Conservation (phyloP, 2,888 invertebrate species). For the Cryptocephalus primarius region DNA sequence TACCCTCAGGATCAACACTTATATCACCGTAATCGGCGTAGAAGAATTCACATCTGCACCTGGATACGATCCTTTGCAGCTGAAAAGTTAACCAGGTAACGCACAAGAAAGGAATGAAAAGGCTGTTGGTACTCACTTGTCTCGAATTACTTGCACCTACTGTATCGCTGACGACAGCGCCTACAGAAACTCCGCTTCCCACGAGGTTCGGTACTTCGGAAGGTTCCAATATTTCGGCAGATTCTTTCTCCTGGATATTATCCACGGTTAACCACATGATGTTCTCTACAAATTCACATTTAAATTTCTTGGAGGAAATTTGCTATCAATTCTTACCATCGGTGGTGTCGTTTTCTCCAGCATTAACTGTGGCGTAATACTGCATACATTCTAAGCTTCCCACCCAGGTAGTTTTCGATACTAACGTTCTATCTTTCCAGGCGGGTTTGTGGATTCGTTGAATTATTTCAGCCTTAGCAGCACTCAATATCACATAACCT, state of each 20-base stretch:
- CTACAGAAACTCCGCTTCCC: slow-evolving; percentile 91
- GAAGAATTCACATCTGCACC: slow-evolving; percentile 97
- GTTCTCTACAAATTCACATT: slow-evolving; percentile 50
- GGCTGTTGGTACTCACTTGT: slow-evolving; percentile 21
- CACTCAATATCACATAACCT: slow-evolving; percentile 94
- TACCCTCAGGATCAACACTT: slow-evolving; percentile 57
- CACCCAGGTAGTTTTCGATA: slow-evolving; percentile 93
- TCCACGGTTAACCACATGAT: slow-evolving; percentile 95
- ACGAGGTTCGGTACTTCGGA: slow-evolving; percentile 75
- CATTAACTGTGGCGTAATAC: slow-evolving; percentile 97
- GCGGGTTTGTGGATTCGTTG: slow-evolving; percentile 78
- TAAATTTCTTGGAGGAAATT: too few species aligned
- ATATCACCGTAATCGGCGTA: slow-evolving; percentile 90
- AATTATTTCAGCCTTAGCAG: slow-evolving; percentile 89
- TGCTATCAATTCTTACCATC: slow-evolving; percentile 18
- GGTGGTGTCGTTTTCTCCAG: slow-evolving; percentile 54
- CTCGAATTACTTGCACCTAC: slow-evolving; percentile 67
- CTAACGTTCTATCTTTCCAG: slow-evolving; percentile 75
- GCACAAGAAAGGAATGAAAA: neutral
- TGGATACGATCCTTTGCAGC: slow-evolving; percentile 91
- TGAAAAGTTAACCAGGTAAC: slow-evolving; percentile 31
- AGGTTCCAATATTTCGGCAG: slow-evolving; percentile 64
- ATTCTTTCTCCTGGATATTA: slow-evolving; percentile 80
- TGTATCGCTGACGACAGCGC: slow-evolving; percentile 87
- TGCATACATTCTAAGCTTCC: slow-evolving; percentile 96